phyloP scores from a whole-genome alignment of 2,888 invertebrate species.

The Chelonus formosanus region DNA sequence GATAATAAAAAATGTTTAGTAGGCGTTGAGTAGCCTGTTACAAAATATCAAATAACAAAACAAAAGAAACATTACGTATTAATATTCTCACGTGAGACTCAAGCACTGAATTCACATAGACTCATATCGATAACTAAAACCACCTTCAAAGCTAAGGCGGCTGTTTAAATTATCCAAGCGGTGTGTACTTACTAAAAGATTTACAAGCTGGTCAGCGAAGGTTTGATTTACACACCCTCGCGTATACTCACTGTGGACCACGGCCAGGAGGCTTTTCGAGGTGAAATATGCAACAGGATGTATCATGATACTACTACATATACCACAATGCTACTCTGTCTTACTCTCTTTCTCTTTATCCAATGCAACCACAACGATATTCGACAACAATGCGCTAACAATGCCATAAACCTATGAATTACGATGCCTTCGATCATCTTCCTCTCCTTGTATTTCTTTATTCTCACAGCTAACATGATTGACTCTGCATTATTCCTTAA shows the following conservation, averaged over 20 bases:
- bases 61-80: neutral
- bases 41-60: conserved; percentile 9
- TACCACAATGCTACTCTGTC: conserved; percentile 20
- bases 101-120: conserved; percentile 26
- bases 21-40: neutral
- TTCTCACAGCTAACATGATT: conserved; percentile 22
- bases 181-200: conserved; percentile 64
- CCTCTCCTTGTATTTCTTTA: conserved; percentile 12
- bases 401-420: conserved; percentile 39
- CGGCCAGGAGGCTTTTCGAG: conserved; percentile 49
- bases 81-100: conserved; percentile 6
- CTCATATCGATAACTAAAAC: conserved; percentile 24
- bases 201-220: conserved; percentile 59
- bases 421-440: conserved; percentile 25
- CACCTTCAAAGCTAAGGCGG: conserved; percentile 44
- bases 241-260: conserved; percentile 35
- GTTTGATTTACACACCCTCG: conserved; percentile 61
- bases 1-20: neutral
- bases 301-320: conserved; percentile 45
- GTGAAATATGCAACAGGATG: conserved; percentile 60
- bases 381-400: conserved; percentile 37
- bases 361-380: conserved; percentile 25
- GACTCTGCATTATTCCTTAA: conserved; percentile 23
- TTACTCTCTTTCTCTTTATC: conserved; percentile 2
- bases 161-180: conserved; percentile 63